These are phyloP conservation scores for Geodia barretti DNA, from an alignment of 37 sponge, comb jelly and placozoan genomes.

Conservation along the genomic window DNA sequence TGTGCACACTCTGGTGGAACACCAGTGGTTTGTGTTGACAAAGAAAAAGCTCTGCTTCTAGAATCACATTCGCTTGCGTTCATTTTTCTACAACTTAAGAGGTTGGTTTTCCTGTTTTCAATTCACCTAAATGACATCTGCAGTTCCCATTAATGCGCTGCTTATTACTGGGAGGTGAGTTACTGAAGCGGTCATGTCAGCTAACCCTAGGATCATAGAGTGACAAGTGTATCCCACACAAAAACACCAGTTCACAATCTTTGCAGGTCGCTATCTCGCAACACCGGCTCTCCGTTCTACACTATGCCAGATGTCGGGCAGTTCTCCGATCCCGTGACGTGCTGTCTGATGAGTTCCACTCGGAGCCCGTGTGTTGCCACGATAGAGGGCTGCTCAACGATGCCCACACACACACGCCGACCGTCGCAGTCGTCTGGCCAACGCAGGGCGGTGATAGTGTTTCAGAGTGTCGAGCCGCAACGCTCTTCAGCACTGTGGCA, in stretches of 20 bases:
- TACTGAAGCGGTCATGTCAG: not conserved
- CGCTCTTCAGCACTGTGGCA: conserved; percentile 1
- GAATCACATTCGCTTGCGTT: too few species aligned
- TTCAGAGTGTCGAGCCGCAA: conserved; percentile 2
- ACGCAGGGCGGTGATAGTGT: conserved; percentile 1
- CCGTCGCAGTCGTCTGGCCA: conserved; percentile 13
- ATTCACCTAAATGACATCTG: too few species aligned
- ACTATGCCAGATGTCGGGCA: conserved; percentile 62
- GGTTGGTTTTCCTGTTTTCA: too few species aligned
- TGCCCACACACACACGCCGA: not conserved
- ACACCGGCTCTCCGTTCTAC: conserved; percentile 35
- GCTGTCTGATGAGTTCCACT: conserved; percentile 26
- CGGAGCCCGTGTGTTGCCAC: conserved; percentile 54
- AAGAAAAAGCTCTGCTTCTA: too few species aligned
- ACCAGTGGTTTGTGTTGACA: too few species aligned
- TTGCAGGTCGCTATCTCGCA: conserved; percentile 49
- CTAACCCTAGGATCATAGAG: conserved; percentile 70
- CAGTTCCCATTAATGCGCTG: too few species aligned
- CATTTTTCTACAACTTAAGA: too few species aligned
- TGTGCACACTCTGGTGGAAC: too few species aligned
- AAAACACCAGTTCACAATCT: conserved; percentile 62
- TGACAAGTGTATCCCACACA: conserved; percentile 39
- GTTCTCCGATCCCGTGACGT: conserved; percentile 50
- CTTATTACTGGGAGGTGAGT: not conserved
- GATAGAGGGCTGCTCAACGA: not conserved